Evolutionary conservation across 2,113 vertebrate genomes (phyloP), one percentile per base, ranked within the genome.

Genomic region (Bubo bubo): DNA sequence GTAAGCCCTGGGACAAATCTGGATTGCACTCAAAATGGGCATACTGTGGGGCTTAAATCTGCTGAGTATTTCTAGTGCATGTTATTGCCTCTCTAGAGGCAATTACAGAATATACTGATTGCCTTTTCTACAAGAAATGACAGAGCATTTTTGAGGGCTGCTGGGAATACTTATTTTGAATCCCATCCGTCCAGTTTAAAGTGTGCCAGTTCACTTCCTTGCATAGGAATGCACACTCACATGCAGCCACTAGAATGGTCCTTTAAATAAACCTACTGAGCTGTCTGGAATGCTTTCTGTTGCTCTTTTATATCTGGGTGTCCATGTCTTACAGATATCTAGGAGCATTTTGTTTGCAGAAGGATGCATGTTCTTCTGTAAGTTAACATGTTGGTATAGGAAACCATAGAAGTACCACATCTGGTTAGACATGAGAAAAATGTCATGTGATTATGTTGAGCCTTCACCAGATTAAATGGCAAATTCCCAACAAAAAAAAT

Each of bases 1-100:
- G 99, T 99, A 97, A 99, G 99, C 70, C 17, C 20, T 49, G 27
- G 73, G 39, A 55, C 39, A 80, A 71, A 76, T n/a, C 12, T 53
- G 30, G 35, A 18, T 55, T 79, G 59, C 5, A 10, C 23, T 83
- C 70, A 71, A 32, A 77, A 55, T 4, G 20, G 35, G 28, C 32
- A 39, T 32, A 8, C 8, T 53, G 22, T 2, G 7, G 35, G 26
- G 21, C 20, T 88, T 91, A 63, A 62, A 79, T 34, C 26, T 77
- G 62, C 49, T 1, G 1, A 45, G 32, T 21, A 66, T 47, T 76
- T 90, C 26, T 72, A 56, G 39, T n/a, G 63, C 11, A 26, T 21
- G 6, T 68, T 63, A 37, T 27, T 93, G 49, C 15, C 18, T 43
- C 35, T 87, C 14, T 30, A 22, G 21, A 64, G 13, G 41, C 24